phyloP scores from a whole-genome alignment of 2,888 invertebrate species.

The Chromoteleia sp. region DNA sequence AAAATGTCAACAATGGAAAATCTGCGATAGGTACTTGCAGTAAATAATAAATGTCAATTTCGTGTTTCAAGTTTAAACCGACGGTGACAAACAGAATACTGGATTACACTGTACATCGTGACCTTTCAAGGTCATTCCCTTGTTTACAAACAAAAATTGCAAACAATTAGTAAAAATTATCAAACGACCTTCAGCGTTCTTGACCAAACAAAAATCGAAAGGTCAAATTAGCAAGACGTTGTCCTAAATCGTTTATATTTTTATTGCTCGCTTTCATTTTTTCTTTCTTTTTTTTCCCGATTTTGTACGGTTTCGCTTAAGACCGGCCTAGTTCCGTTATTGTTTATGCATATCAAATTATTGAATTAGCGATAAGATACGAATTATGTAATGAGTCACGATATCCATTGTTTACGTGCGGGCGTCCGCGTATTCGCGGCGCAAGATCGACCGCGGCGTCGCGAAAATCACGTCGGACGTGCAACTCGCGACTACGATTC shows the following conservation, averaged over 20 bases:
- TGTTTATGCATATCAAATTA: conserved; percentile 45
- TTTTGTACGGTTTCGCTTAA: conserved; percentile 42
- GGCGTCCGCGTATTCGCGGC: conserved; percentile 30
- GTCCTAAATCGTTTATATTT: background rate
- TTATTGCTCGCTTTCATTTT: background rate
- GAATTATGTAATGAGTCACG: conserved; percentile 31
- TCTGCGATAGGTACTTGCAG: too few species aligned
- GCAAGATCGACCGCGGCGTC: conserved; percentile 18
- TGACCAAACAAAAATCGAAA: background rate
- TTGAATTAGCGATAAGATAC: conserved; percentile 45
- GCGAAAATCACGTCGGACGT: conserved; percentile 10
- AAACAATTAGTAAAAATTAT: background rate
- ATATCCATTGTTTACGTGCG: conserved; percentile 45
- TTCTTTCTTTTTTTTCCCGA: background rate
- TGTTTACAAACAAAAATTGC: conserved; percentile 8
- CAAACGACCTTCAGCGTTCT: background rate
- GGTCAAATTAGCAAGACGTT: background rate
- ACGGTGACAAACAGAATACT: too few species aligned
- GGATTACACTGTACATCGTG: background rate
- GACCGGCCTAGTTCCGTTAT: conserved; percentile 32
- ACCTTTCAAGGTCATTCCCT: conserved; percentile 13
- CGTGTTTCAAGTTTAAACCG: too few species aligned
- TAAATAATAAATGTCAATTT: too few species aligned
- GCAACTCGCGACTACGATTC: background rate
- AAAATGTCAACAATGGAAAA: too few species aligned